Evolutionary conservation across 2,888 invertebrate genomes (phyloP), one percentile per base, ranked within the genome.

Genomic region (Brenthis hecate): DNA sequence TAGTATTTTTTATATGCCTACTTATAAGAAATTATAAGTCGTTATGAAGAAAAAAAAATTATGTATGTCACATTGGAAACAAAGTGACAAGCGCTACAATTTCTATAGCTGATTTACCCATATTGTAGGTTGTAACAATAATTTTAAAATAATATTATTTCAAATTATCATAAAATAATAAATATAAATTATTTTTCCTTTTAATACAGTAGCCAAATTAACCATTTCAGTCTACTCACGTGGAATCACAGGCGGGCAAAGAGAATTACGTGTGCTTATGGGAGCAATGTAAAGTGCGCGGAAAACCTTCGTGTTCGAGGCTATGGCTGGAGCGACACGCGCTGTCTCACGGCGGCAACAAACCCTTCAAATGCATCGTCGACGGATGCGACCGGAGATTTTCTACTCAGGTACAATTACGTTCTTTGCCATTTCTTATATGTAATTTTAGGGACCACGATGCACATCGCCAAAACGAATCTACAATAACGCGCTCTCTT

Each of bases 271-370:
- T 97, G 62, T 99, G 99, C 85, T 94, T 97, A 66, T 99, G 99
- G 99, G 94, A 95, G 78, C 97, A 96, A 63, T 99, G 99, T 93
- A 99, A 99, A 87, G 99, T 99, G 55, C 98, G 97, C 83, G 97
- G 97, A 75, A 96, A 97, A 84, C 96, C 96, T 50, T 98, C 98
- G 11, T 98, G 98, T 84, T 98, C 98, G 6, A 94, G 97, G 66
- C 95, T 97, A 67, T 99, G 99, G 99, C 92, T 99, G 75, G 98
- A 98, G 85, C 94, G 98, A 58, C 99, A 99, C 89, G 97, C 98
- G 56, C 92, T 98, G 61, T 96, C 96, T 0, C 99, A 99, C 88
- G 96, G 97, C 68, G 98, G 98, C 56, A 98, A 97, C 88, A 98
- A 98, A 85, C 98, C 98, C 32, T 98, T 98, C 93, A 96, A 97